Evolutionary conservation across 2,888 invertebrate species (phyloP).

Genomic region (Machimus rusticus): DNA sequence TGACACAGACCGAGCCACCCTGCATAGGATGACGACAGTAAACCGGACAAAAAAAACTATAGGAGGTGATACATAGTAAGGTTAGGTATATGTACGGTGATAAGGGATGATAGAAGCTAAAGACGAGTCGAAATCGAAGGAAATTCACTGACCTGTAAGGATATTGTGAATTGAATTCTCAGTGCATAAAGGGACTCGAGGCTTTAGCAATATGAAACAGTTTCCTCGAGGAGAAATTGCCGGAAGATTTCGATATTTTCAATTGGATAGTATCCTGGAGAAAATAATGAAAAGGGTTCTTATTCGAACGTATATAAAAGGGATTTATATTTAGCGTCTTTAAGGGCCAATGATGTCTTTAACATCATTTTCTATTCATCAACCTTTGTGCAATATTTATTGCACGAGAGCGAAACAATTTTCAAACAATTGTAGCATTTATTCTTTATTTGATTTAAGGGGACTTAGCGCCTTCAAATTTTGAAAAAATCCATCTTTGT

Average conservation of each 20-base stretch:
- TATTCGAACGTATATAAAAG: background rate
- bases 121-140: background rate
- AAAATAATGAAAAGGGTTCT: background rate
- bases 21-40: background rate
- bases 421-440: too few species aligned
- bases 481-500: too few species aligned
- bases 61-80: background rate
- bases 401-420: background rate
- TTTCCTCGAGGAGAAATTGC: background rate
- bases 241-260: background rate
- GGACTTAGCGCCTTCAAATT: too few species aligned
- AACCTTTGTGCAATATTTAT: background rate
- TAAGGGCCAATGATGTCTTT: background rate
- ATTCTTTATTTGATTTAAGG: too few species aligned
- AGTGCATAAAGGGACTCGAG: background rate
- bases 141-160: background rate
- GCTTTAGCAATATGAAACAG: background rate
- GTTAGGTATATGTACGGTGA: background rate
- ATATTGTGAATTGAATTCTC: background rate
- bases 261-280: background rate
- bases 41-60: background rate
- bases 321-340: background rate
- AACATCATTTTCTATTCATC: background rate
- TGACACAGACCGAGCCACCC: background rate
- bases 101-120: background rate